phyloP scores from a whole-genome alignment of 2,888 invertebrate species.

The Parasteatoda lunata region DNA sequence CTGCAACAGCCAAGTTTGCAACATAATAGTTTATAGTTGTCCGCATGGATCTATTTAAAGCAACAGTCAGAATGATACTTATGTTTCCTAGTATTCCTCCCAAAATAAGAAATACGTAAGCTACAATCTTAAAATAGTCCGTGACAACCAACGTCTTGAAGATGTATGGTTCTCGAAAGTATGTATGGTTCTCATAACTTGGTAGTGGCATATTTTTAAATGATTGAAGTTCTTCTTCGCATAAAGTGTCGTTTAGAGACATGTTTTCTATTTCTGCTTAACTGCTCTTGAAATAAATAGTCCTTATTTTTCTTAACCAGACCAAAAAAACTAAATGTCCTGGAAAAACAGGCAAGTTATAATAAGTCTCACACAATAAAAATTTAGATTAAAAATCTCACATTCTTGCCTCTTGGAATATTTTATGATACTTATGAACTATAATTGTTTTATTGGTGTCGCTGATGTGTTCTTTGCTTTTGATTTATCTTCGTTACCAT shows the following conservation, averaged over 20 bases:
- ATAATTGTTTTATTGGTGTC: too few relatives aligned
- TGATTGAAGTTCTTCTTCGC: not conserved
- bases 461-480: too few relatives aligned
- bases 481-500: too few relatives aligned
- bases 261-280: slow-evolving; percentile 6
- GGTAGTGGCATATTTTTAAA: not conserved
- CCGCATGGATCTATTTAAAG: slow-evolving; percentile 71
- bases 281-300: not conserved
- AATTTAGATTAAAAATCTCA: not conserved
- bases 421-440: not conserved
- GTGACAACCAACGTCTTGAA: slow-evolving; percentile 45
- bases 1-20: slow-evolving; percentile 73
- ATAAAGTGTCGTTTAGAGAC: slow-evolving; percentile 9
- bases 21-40: slow-evolving; percentile 72
- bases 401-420: not conserved
- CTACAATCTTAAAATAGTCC: slow-evolving; percentile 70
- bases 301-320: not conserved
- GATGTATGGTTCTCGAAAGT: slow-evolving; percentile 1
- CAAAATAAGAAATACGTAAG: slow-evolving; percentile 71
- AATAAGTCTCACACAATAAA: not conserved
- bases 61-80: slow-evolving; percentile 72
- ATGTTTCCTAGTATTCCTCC: slow-evolving; percentile 72
- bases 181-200: not conserved
- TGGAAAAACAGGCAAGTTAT: not conserved
- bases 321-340: not conserved